Evolutionary conservation across 2,113 vertebrate species (phyloP).

Genomic region (Trichomycterus rosablanca): DNA sequence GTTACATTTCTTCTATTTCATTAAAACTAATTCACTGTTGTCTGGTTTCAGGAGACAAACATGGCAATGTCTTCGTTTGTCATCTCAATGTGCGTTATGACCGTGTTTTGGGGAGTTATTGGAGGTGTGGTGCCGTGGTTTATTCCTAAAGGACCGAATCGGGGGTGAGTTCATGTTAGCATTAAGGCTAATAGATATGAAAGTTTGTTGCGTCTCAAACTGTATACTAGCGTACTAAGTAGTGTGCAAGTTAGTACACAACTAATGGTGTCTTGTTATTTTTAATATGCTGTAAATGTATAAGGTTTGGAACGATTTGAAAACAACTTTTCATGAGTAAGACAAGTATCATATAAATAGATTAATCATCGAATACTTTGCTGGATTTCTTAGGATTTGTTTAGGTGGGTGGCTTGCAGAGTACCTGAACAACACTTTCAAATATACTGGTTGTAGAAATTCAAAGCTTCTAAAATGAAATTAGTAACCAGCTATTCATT

Average conservation of each 20-base stretch:
- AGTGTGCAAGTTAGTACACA: background rate
- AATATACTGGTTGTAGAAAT: no score
- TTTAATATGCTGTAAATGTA: no score
- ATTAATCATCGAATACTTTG: no score
- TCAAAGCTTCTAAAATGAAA: no score
- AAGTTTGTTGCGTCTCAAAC: background rate
- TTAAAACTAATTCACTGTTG: background rate
- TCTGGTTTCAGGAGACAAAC: slow-evolving; percentile 56
- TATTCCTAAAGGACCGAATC: slow-evolving; percentile 89
- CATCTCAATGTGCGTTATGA: slow-evolving; percentile 82
- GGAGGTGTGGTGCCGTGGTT: slow-evolving; percentile 84
- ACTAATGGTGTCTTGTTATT: background rate
- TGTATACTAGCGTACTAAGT: background rate
- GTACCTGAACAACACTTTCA: no score
- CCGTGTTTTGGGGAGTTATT: slow-evolving; percentile 83
- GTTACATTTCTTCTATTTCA: background rate
- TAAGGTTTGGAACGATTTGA: no score
- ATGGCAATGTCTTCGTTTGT: slow-evolving; percentile 69
- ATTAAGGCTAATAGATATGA: slow-evolving; percentile 15
- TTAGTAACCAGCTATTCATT: no score
- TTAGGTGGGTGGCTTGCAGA: no score
- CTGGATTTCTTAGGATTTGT: no score
- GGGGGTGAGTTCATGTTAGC: slow-evolving; percentile 78
- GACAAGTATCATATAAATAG: no score
- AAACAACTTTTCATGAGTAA: no score